A percentile compares a stretch with the other conserved stretches of the same genome.
phyloP scores from a whole-genome alignment of 2,797 vertebrate genomes.

The Merluccius polli region DNA sequence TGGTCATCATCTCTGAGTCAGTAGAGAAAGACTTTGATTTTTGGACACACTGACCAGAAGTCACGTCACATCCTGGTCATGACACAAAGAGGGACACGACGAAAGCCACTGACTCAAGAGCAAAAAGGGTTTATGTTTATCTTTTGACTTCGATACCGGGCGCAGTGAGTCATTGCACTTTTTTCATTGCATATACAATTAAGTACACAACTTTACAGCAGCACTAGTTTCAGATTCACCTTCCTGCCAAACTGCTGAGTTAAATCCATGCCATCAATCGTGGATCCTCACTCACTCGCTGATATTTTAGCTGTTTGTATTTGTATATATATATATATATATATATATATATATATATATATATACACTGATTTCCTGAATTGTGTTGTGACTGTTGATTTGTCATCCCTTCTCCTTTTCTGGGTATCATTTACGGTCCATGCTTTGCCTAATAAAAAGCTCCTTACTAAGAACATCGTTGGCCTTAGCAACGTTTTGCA shows the following conservation, averaged over 20 bases:
- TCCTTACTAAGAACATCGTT: too few relatives aligned
- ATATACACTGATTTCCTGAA: not conserved
- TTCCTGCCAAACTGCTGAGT: not conserved
- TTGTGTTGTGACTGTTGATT: not conserved
- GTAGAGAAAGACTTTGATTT: not conserved
- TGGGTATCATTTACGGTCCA: not conserved
- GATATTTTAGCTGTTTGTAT: too few relatives aligned
- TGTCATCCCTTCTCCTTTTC: not conserved
- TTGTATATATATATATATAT: too few relatives aligned
- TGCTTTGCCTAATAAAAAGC: too few relatives aligned
- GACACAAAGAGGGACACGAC: not conserved
- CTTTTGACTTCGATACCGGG: not conserved
- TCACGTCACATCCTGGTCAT: not conserved
- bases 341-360: too few relatives aligned
- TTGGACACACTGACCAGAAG: not conserved
- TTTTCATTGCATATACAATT: too few relatives aligned
- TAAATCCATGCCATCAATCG: not conserved
- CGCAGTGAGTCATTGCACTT: not conserved
- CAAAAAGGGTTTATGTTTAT: too few relatives aligned
- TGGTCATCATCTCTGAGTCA: not conserved
- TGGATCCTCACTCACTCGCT: not conserved
- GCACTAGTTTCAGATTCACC: not conserved
- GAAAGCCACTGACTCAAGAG: too few relatives aligned
- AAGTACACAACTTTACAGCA: not conserved
- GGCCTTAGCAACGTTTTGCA: not conserved